These are phyloP conservation scores for Medauroidea extradentata DNA, from an alignment of 1,140 invertebrate genomes.

Conservation along the genomic window DNA sequence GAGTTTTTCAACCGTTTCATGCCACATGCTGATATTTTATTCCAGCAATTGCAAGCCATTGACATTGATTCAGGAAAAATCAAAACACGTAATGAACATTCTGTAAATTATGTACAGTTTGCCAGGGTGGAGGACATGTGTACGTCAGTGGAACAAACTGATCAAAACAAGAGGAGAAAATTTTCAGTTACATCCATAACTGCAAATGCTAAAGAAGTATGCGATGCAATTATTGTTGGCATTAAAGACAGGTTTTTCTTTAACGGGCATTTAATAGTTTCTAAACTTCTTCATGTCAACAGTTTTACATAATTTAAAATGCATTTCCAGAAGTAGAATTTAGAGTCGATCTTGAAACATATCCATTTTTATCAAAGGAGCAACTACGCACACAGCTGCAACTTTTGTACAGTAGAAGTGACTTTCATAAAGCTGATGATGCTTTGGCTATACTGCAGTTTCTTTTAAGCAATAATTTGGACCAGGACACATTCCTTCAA, in stretches of 20 bases:
- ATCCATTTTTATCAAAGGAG: constrained; percentile 2
- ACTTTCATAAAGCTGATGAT: background rate
- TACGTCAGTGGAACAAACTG: background rate
- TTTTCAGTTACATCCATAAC: constrained; percentile 13
- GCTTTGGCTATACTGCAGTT: background rate
- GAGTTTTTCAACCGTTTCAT: constrained; percentile 23
- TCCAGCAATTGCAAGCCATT: constrained; percentile 19
- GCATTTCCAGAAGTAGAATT: constrained; percentile 12
- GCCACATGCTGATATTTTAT: constrained; percentile 23
- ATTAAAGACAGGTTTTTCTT: constrained; percentile 20
- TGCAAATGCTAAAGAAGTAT: constrained; percentile 24
- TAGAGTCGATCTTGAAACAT: constrained; percentile 4
- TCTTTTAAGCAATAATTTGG: background rate
- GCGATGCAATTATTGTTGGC: constrained; percentile 18
- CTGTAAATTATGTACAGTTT: constrained; percentile 14
- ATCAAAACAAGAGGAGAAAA: constrained; percentile 10
- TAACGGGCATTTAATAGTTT: constrained; percentile 19
- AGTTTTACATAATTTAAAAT: too few relatives aligned
- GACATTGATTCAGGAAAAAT: constrained; percentile 17
- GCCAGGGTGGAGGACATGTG: background rate
- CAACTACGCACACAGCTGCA: constrained; percentile 3
- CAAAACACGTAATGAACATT: constrained; percentile 16
- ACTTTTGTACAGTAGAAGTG: constrained; percentile 4
- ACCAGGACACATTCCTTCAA: background rate
- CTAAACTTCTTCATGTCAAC: constrained; percentile 14